A percentile compares a stretch with the other conserved stretches of the same genome.
phyloP scores from a whole-genome alignment of 2,888 invertebrate genomes.

The Diloba caeruleocephala region DNA sequence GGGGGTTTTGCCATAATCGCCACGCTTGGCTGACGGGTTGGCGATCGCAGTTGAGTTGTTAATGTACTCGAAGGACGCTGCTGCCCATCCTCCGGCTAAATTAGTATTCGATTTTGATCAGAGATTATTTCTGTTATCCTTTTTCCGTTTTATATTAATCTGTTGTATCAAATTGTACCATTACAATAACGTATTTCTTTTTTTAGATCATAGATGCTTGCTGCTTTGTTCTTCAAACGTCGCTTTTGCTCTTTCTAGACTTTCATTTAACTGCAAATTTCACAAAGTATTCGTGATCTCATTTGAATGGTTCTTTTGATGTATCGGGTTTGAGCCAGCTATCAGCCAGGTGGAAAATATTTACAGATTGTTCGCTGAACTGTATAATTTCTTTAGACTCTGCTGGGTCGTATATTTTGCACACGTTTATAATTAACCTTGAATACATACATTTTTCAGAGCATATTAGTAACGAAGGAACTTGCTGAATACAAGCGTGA shows the following conservation, averaged over 20 bases:
- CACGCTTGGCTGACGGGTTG: no score
- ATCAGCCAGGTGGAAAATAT: conserved; percentile 61
- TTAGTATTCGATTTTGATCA: not conserved
- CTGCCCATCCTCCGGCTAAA: no score
- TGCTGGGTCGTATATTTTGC: conserved; percentile 41
- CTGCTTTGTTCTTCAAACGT: conserved; percentile 5
- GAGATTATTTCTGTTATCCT: not conserved
- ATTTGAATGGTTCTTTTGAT: conserved; percentile 62
- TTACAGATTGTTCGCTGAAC: conserved; percentile 58
- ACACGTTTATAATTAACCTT: conserved; percentile 26
- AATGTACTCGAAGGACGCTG: no score
- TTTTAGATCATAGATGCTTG: conserved; percentile 5
- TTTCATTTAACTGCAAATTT: not conserved
- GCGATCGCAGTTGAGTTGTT: no score
- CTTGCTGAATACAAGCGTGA: not conserved
- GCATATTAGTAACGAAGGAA: not conserved
- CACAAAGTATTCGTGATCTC: conserved; percentile 36
- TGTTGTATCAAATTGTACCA: not conserved
- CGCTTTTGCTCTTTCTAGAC: conserved; percentile 8
- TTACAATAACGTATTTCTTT: conserved; percentile 3
- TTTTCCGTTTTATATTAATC: not conserved
- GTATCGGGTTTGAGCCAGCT: conserved; percentile 41
- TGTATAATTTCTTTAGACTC: conserved; percentile 51
- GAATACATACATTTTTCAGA: not conserved
- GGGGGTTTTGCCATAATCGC: no score